Percentiles rank a stretch among this genome's conserved stretches.
phyloP scores from a whole-genome alignment of 2,797 vertebrate genomes.

The Gorsachius magnificus region DNA sequence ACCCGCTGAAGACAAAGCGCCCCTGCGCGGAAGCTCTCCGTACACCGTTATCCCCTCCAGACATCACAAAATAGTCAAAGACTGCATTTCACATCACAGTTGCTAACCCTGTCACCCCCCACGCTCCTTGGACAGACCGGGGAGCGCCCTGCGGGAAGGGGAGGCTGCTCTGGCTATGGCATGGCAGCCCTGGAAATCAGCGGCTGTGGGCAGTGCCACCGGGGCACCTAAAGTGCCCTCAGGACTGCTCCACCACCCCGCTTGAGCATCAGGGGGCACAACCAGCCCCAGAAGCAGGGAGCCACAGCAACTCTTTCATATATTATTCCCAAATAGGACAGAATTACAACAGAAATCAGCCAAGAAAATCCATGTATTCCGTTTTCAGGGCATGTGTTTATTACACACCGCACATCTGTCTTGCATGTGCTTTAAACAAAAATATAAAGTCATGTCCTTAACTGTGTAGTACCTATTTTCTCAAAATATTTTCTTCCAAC shows the following conservation, averaged over 20 bases:
- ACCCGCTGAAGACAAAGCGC: background rate
- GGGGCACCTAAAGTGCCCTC: too few relatives aligned
- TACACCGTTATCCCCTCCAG: background rate
- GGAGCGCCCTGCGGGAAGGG: too few relatives aligned
- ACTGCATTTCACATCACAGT: background rate
- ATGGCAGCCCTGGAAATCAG: background rate
- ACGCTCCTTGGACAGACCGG: rapidly evolving
- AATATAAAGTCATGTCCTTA: background rate
- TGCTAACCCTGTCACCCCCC: background rate
- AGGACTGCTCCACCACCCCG: too few relatives aligned
- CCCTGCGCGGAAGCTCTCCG: background rate
- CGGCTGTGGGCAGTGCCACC: background rate
- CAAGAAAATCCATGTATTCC: background rate
- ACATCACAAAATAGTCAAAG: background rate
- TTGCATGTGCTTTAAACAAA: background rate
- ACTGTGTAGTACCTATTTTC: background rate
- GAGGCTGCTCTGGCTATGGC: background rate
- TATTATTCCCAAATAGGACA: background rate
- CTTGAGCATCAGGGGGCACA: background rate
- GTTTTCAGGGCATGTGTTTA: background rate
- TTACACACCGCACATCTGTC: too few relatives aligned
- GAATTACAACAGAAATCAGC: background rate
- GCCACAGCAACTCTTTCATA: background rate
- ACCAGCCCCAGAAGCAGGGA: background rate
- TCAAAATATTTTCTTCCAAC: background rate